phyloP scores from a whole-genome alignment of 2,113 vertebrate genomes.

The Percina caprodes region DNA sequence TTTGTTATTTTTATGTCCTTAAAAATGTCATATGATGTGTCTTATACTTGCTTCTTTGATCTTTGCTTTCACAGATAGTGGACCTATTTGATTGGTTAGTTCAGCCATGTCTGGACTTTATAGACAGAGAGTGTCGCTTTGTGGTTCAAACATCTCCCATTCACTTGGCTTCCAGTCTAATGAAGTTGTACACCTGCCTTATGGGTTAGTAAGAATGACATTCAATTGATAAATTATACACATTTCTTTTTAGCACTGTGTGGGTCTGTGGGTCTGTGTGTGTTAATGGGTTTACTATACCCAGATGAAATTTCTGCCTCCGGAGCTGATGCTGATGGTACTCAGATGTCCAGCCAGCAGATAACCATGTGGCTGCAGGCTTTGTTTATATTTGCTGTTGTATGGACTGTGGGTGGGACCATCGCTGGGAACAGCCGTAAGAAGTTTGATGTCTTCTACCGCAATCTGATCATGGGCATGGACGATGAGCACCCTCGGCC shows the following conservation, averaged over 20 bases:
- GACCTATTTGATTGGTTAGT: slow-evolving; percentile 92
- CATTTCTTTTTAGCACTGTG: slow-evolving; percentile 8
- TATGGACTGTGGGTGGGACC: slow-evolving; percentile 91
- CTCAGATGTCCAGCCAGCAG: slow-evolving; percentile 87
- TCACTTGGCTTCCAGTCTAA: slow-evolving; percentile 88
- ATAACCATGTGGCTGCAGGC: slow-evolving; percentile 90
- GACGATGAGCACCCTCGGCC: slow-evolving; percentile 85
- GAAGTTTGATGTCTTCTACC: slow-evolving; percentile 92
- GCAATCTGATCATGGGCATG: slow-evolving; percentile 85
- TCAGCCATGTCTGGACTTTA: slow-evolving; percentile 90
- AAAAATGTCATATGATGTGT: not conserved
- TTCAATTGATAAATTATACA: not conserved
- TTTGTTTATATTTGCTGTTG: slow-evolving; percentile 90
- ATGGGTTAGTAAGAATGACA: slow-evolving; percentile 83
- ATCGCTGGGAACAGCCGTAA: slow-evolving; percentile 88
- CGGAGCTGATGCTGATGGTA: slow-evolving; percentile 65
- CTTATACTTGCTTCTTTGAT: slow-evolving; percentile 3
- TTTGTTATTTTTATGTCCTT: not conserved
- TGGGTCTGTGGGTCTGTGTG: not conserved
- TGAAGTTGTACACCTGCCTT: slow-evolving; percentile 89
- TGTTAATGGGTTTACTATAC: slow-evolving; percentile 26
- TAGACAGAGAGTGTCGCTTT: slow-evolving; percentile 84
- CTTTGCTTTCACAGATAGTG: slow-evolving; percentile 79
- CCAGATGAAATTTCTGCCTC: slow-evolving; percentile 87
- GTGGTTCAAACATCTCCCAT: slow-evolving; percentile 88